These are phyloP conservation scores for Centropristis striata DNA, from an alignment of 2,113 vertebrate species.

Conservation along the genomic window DNA sequence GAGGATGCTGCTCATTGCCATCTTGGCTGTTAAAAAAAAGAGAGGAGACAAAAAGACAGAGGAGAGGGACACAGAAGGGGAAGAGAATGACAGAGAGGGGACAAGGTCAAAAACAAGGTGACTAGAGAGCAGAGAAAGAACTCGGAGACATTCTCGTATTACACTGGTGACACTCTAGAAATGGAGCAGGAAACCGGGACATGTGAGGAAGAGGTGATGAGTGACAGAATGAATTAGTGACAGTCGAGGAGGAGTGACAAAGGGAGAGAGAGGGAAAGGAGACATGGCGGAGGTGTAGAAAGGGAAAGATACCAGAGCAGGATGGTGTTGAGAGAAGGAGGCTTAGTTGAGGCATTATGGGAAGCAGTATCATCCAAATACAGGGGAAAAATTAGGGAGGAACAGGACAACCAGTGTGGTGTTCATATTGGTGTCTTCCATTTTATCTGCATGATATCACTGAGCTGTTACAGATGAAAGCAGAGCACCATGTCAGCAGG, in stretches of 20 bases:
- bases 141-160: conserved; percentile 58
- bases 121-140: conserved; percentile 42
- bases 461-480: conserved; percentile 21
- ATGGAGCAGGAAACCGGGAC: conserved; percentile 73
- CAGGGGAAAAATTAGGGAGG: not conserved
- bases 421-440: conserved; percentile 10
- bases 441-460: conserved; percentile 22
- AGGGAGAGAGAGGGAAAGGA: not conserved
- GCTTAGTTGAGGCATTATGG: not conserved
- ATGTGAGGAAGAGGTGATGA: conserved; percentile 56
- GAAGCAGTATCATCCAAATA: not conserved
- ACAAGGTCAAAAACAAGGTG: conserved; percentile 68
- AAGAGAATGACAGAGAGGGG: conserved; percentile 17
- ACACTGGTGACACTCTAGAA: conserved; percentile 59
- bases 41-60: not conserved
- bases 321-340: not conserved
- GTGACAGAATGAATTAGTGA: conserved; percentile 57
- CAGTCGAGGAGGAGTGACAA: conserved; percentile 21
- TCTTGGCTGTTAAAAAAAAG: conserved; percentile 65
- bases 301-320: not conserved
- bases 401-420: not conserved
- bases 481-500: conserved; percentile 23
- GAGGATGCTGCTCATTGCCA: conserved; percentile 88
- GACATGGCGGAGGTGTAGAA: not conserved
- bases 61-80: not conserved